Percentiles rank a stretch among this genome's conserved stretches.
Evolutionary conservation across 2,797 vertebrate genomes (phyloP).

Genomic region (Toxotes lorentzi): DNA sequence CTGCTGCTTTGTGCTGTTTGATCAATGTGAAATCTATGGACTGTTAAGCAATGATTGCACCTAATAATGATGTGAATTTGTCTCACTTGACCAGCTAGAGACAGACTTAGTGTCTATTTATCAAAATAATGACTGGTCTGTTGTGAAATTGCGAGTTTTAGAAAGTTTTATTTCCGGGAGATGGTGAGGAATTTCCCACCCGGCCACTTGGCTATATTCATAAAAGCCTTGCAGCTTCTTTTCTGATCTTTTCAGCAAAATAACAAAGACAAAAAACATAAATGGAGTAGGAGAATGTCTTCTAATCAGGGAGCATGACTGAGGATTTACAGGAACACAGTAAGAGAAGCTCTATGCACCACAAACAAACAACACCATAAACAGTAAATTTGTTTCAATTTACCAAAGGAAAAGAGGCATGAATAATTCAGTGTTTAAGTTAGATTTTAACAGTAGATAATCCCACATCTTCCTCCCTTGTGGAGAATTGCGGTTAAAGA

Average conservation of each 20-base stretch:
- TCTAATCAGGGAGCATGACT: constrained; percentile 50
- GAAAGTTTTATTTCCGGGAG: constrained; percentile 31
- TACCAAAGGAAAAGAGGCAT: constrained; percentile 47
- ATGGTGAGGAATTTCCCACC: neutral
- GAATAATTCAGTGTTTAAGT: constrained; percentile 62
- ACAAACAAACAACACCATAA: constrained; percentile 50
- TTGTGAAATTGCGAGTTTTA: constrained; percentile 32
- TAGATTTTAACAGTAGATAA: constrained; percentile 52
- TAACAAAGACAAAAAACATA: constrained; percentile 20
- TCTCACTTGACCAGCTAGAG: constrained; percentile 23
- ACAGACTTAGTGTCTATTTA: constrained; percentile 31
- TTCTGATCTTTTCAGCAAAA: constrained; percentile 20
- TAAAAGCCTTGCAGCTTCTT: neutral
- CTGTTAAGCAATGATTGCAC: constrained; percentile 43
- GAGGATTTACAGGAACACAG: constrained; percentile 34
- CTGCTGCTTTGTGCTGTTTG: constrained; percentile 52
- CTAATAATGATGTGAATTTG: constrained; percentile 53
- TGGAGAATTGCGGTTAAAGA: constrained; percentile 15
- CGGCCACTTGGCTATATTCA: constrained; percentile 22
- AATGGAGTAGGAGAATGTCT: constrained; percentile 24
- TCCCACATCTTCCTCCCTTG: constrained; percentile 20
- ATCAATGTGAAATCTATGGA: constrained; percentile 54
- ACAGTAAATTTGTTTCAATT: constrained; percentile 57
- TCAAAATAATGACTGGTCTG: constrained; percentile 41
- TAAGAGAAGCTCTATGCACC: constrained; percentile 19